These are phyloP conservation scores for Drosophila limbata DNA, from an alignment of 2,888 invertebrate genomes.

Conservation along the genomic window DNA sequence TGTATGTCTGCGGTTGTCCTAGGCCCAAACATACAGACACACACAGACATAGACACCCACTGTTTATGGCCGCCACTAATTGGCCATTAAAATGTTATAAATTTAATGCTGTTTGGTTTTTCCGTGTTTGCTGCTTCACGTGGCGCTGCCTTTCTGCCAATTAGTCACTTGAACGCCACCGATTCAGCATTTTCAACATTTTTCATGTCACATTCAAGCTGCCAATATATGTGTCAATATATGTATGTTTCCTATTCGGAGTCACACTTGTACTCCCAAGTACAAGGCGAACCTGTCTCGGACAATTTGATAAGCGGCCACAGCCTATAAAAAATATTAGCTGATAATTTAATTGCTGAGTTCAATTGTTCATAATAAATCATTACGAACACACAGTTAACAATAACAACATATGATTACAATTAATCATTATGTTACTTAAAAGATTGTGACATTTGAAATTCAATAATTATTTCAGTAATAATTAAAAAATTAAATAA, in stretches of 20 bases:
- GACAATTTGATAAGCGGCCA: slow-evolving; percentile 22
- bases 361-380: slow-evolving; percentile 31
- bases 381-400: slow-evolving; percentile 5
- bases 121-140: slow-evolving; percentile 54
- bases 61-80: slow-evolving; percentile 76
- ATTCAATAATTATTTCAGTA: slow-evolving; percentile 22
- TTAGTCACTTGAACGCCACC: slow-evolving; percentile 48
- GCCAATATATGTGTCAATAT: too few relatives aligned
- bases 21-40: slow-evolving; percentile 31
- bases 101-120: slow-evolving; percentile 70
- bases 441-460: slow-evolving; percentile 1
- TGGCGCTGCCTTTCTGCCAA: slow-evolving; percentile 41
- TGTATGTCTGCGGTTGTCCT: slow-evolving; percentile 41
- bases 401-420: slow-evolving; percentile 3
- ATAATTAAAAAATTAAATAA: slow-evolving; percentile 7
- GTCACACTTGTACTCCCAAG: too few relatives aligned
- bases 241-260: too few relatives aligned
- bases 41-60: slow-evolving; percentile 7
- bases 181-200: slow-evolving; percentile 32
- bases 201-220: slow-evolving; percentile 18
- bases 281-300: slow-evolving; percentile 16
- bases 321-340: slow-evolving; percentile 17
- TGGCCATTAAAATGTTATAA: slow-evolving; percentile 79
- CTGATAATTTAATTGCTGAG: slow-evolving; percentile 29
- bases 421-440: slow-evolving; percentile 24